phyloP scores from a whole-genome alignment of 2,113 vertebrate genomes.

The Callorhinus ursinus region DNA sequence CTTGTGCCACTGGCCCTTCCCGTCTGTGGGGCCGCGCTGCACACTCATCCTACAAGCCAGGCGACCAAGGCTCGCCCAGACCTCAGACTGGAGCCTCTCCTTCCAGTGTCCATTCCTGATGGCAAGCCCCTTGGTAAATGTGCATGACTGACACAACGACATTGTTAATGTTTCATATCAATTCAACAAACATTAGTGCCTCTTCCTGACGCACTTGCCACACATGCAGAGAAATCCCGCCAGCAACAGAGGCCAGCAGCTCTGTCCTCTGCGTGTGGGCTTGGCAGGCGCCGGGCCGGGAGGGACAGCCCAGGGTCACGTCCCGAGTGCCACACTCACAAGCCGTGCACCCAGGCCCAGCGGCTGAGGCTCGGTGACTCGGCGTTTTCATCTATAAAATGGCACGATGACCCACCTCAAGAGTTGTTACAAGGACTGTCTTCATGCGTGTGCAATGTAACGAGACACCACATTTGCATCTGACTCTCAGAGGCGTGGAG shows the following conservation, averaged over 20 bases:
- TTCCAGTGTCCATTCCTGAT: background rate
- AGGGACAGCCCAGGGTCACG: too few relatives aligned
- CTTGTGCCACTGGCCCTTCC: background rate
- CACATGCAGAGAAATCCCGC: fast-evolving
- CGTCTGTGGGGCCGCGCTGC: background rate
- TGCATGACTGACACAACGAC: fast-evolving
- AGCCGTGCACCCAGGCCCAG: background rate
- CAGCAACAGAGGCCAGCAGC: background rate
- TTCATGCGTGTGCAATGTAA: fast-evolving
- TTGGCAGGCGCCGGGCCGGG: background rate
- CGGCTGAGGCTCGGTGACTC: background rate
- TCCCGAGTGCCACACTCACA: background rate
- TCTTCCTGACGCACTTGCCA: background rate
- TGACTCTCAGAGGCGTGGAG: background rate
- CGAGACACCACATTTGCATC: too few relatives aligned
- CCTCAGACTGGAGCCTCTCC: background rate
- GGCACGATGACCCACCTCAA: background rate
- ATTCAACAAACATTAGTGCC: background rate
- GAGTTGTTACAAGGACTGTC: background rate
- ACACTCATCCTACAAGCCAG: background rate
- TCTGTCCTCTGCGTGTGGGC: background rate
- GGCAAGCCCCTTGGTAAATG: background rate
- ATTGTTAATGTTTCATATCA: too few relatives aligned
- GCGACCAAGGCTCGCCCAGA: too few relatives aligned
- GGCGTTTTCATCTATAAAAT: background rate